Evolutionary conservation across 2,888 invertebrate species (phyloP), one percentile per base, ranked within the genome.

Genomic region (Eupithecia insigniata): DNA sequence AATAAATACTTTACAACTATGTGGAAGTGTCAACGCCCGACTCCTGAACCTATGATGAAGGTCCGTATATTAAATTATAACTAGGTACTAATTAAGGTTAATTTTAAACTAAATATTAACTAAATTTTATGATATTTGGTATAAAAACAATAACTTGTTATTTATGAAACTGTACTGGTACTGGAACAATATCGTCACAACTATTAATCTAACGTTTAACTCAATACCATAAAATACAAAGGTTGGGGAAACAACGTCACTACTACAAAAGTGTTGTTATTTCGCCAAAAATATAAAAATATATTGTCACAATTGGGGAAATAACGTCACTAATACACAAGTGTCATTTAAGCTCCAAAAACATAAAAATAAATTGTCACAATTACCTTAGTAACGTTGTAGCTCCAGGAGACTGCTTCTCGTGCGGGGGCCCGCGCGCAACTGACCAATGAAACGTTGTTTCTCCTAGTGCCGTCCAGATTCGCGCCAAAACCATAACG

Each of bases 381-480:
- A 73, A 73, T 62, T 73, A 73, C 73, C 70, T 73, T 73, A 69
- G 70, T 55, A 32, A 55, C 51, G 67, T 67, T 67, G 67, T 67
- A 67, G 55, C 67, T 68, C 69, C 72, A 72, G 55, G 51, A 67
- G 67, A 66, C 72, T 64, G 26, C 68, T 55, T 55, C 68, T 68
- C 58, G 26, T 64, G 68, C 68, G 68, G 72, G 72, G 68, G 65
- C 39, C 67, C 68, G 46, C 72, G 55, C 67, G 67, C 67, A 67
- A 73, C 73, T 70, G 70, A 70, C 70, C 70, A 73, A 73, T 73
- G 34, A 67, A 70, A 70, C 67, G 69, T 73, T 70, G 69, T 73
- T 69, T 69, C 60, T 69, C 64, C 69, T 55, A 73, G 60, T 66
- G 69, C 26, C 64, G 58, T 26, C 43, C 39, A 66, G 66, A 46